These are phyloP conservation scores for Zaprionus lachaisei DNA, from an alignment of 1,140 invertebrate species.

Conservation along the genomic window DNA sequence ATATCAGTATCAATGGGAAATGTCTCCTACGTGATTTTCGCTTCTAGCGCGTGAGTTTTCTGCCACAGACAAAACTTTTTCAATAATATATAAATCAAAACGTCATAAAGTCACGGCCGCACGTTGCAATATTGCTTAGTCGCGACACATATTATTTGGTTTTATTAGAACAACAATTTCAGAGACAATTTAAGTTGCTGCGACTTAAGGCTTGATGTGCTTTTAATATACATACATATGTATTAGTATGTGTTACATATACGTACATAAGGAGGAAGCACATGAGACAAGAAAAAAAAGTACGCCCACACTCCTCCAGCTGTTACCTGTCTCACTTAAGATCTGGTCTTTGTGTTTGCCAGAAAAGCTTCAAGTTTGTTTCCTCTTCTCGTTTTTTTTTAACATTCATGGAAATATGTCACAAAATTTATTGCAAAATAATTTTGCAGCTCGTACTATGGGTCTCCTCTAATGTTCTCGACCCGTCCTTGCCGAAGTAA, in stretches of 20 bases:
- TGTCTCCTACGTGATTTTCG: conserved; percentile 67
- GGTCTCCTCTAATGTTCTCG: conserved; percentile 49
- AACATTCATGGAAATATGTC: conserved; percentile 79
- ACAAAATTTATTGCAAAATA: conserved; percentile 84
- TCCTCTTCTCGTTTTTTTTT: conserved; percentile 53
- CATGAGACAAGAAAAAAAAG: conserved; percentile 41
- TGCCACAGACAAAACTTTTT: conserved; percentile 74
- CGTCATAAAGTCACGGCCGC: conserved; percentile 77
- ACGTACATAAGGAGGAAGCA: conserved; percentile 2
- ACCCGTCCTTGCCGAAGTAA: conserved; percentile 19
- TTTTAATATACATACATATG: conserved; percentile 76
- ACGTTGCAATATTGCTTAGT: conserved; percentile 52
- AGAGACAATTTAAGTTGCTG: conserved; percentile 72
- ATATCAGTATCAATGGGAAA: conserved; percentile 28
- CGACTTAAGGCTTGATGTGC: conserved; percentile 66
- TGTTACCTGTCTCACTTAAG: conserved; percentile 70
- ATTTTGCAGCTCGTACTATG: conserved; percentile 53
- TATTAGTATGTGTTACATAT: conserved; percentile 28
- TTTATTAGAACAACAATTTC: conserved; percentile 52
- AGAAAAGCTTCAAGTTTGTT: conserved; percentile 26
- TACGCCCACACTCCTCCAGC: conserved; percentile 46
- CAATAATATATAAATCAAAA: conserved; percentile 84
- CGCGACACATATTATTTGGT: conserved; percentile 43
- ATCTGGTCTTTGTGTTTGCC: conserved; percentile 33
- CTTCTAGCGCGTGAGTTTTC: conserved; percentile 61